Evolutionary conservation across 1,140 invertebrate species (phyloP).

Genomic region (Trichonephila clavata): DNA sequence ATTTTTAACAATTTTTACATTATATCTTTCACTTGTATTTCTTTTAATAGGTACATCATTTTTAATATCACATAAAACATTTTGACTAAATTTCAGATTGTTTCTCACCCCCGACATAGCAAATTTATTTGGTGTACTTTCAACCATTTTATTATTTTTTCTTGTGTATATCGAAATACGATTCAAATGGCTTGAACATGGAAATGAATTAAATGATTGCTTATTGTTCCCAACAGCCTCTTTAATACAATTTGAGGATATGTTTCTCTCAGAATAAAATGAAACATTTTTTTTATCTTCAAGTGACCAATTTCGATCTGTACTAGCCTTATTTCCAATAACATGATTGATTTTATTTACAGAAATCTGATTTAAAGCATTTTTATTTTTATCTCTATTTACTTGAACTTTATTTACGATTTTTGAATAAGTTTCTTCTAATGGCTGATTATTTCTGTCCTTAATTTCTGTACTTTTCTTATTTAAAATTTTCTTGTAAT

Average conservation of each 20-base stretch:
- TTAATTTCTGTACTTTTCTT: background rate
- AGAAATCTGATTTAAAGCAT: background rate
- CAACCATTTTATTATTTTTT: background rate
- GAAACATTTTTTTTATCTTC: background rate
- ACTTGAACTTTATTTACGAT: background rate
- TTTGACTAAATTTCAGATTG: too few relatives aligned
- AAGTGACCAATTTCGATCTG: background rate
- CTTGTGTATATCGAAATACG: background rate
- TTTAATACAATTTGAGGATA: too few relatives aligned
- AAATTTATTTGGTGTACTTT: too few relatives aligned
- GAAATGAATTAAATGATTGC: too few relatives aligned
- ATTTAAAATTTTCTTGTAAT: background rate
- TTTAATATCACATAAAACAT: too few relatives aligned
- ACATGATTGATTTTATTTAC: background rate
- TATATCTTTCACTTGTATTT: too few relatives aligned
- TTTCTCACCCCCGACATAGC: too few relatives aligned
- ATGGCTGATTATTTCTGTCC: background rate
- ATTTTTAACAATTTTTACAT: too few relatives aligned
- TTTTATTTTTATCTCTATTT: background rate
- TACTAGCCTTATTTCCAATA: background rate
- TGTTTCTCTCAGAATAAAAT: too few relatives aligned
- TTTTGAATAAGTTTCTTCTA: background rate
- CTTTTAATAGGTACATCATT: too few relatives aligned
- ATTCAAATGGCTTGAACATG: background rate
- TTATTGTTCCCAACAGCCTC: too few relatives aligned